Conservation (phyloP, 2,797 vertebrate species). For the Xerus rutilus region DNA sequence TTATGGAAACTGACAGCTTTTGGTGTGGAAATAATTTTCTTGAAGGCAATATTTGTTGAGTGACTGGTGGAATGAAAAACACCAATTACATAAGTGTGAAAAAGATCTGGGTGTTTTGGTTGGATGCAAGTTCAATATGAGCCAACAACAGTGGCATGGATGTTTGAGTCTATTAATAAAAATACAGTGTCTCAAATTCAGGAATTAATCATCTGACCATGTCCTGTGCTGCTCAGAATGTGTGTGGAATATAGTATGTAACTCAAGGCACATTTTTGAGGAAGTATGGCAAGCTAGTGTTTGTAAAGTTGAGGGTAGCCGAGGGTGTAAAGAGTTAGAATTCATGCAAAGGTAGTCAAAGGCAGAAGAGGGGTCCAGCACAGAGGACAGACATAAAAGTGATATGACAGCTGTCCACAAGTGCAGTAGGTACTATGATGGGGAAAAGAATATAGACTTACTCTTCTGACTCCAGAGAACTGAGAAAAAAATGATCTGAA, state of each 20-base stretch:
- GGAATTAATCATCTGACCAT: not conserved
- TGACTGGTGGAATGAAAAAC: constrained; percentile 62
- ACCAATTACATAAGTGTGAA: constrained; percentile 70
- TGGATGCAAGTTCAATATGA: constrained; percentile 43
- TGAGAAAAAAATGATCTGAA: not conserved
- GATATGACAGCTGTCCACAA: not conserved
- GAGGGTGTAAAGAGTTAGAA: not conserved
- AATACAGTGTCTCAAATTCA: not conserved
- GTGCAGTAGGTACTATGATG: accelerated
- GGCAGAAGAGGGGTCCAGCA: accelerated
- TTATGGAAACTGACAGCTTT: constrained; percentile 53
- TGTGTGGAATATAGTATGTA: no score
- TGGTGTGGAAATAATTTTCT: constrained; percentile 72
- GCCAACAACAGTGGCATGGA: not conserved
- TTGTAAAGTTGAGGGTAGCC: not conserved
- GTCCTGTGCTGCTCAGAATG: not conserved
- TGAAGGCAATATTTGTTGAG: constrained; percentile 74
- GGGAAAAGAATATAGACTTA: not conserved
- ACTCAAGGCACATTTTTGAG: not conserved
- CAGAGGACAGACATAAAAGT: not conserved
- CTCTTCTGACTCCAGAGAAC: not conserved
- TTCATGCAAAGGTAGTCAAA: accelerated
- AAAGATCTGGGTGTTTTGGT: constrained; percentile 62
- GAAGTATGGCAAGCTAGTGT: not conserved
- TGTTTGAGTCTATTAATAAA: not conserved